Percentiles rank a stretch among this genome's conserved stretches.
Conservation (phyloP, 2,113 vertebrate species). For the Amphilophus citrinellus region DNA sequence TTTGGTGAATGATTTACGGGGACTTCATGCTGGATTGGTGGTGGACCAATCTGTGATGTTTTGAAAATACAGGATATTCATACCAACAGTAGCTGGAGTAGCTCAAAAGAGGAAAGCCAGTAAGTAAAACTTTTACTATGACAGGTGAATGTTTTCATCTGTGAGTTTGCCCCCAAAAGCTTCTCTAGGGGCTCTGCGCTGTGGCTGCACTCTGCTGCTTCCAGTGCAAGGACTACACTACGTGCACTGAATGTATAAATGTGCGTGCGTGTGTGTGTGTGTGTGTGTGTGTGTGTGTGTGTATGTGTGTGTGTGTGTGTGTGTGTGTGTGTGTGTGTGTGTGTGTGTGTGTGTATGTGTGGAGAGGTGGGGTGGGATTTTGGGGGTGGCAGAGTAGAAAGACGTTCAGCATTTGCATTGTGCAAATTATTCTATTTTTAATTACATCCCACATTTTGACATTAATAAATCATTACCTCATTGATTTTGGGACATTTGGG, state of each 20-base stretch:
- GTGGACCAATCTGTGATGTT: not conserved
- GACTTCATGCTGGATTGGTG: not conserved
- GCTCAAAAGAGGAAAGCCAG: not conserved
- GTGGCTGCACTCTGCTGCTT: slow-evolving; percentile 14
- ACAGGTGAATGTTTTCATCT: slow-evolving; percentile 4
- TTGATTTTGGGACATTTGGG: slow-evolving; percentile 56
- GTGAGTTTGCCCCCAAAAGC: not conserved
- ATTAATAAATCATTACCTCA: slow-evolving; percentile 59
- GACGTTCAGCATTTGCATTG: slow-evolving; percentile 18
- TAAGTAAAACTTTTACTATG: not conserved
- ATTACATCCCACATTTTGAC: slow-evolving; percentile 32
- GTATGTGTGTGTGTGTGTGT: not conserved
- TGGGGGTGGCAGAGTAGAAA: not conserved
- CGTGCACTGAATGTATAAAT: slow-evolving; percentile 20
- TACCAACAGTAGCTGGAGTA: not conserved
- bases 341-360: not conserved
- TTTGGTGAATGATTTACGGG: slow-evolving; percentile 19
- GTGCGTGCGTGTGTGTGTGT: not conserved
- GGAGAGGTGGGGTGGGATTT: not conserved
- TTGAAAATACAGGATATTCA: not conserved
- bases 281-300: not conserved
- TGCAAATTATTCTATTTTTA: slow-evolving; percentile 49
- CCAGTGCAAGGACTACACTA: not conserved
- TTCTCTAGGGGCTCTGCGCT: slow-evolving; percentile 5
- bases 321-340: not conserved